Conservation (phyloP, 2,888 invertebrate genomes). For the Exocentrus adspersus region DNA sequence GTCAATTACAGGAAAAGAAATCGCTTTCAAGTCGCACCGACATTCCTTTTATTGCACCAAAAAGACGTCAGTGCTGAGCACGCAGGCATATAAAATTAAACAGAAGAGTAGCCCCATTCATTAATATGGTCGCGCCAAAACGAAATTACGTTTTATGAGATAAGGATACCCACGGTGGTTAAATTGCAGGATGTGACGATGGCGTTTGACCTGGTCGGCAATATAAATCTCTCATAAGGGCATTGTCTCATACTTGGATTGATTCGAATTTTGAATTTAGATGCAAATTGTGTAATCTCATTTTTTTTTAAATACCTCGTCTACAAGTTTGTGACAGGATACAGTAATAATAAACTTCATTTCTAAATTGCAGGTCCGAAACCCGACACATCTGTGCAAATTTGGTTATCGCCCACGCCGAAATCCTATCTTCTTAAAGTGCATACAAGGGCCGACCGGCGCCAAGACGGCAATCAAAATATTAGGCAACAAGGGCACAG, state of each 20-base stretch:
- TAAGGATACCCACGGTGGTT: not conserved
- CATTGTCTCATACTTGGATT: not conserved
- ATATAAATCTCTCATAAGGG: not conserved
- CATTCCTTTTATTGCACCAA: conserved; percentile 33
- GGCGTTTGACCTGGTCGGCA: not conserved
- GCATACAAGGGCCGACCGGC: conserved; percentile 14
- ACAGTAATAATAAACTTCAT: not conserved
- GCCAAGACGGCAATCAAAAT: conserved; percentile 23
- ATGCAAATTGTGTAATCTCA: no score
- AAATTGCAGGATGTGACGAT: not conserved
- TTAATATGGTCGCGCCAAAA: not conserved
- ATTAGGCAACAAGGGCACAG: conserved; percentile 17
- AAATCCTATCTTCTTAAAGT: not conserved
- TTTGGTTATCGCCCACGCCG: not conserved
- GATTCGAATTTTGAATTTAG: no score
- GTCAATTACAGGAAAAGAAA: conserved; percentile 33
- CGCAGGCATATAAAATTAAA: conserved; percentile 22
- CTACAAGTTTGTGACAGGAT: not conserved
- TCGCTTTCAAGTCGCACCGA: conserved; percentile 35
- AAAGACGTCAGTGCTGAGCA: conserved; percentile 33
- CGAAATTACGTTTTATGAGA: conserved; percentile 5
- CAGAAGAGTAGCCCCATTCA: conserved; percentile 16
- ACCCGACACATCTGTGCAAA: conserved; percentile 8
- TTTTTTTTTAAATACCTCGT: not conserved
- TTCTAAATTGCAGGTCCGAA: not conserved